Evolutionary conservation across 1,140 invertebrate species (phyloP), one percentile per base, ranked within the genome.

Genomic region (Panonychus citri): DNA sequence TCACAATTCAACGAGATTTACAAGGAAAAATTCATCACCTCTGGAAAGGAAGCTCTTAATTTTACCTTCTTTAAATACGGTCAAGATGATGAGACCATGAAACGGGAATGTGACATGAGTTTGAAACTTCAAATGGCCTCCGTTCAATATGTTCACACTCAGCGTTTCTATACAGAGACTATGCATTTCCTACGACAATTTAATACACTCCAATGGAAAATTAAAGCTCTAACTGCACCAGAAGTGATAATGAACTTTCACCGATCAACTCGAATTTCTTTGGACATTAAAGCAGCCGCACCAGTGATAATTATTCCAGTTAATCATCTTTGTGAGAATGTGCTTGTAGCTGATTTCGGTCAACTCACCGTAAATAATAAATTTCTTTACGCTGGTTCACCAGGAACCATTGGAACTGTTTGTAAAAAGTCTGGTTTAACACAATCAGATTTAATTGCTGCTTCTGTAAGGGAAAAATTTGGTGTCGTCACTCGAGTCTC

Each of bases 91-190:
- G 68, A 65, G 26, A 61, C 62, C 8, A 57, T 73, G 17, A 52
- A 63, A 19, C 64, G 74, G 57, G 77, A 80, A 5, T 78, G 77
- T 69, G 88, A 95, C 65, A 79, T 83, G 2, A 76, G 78, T 50
- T 68, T 97, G 13, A 79, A 78, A 55, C 67, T 89, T 2, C 77
- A 81, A 62, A 61, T 66, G 81, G 80, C 82, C 3, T 82, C 84
- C 0, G 82, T 93, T 0, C 78, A 83, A 62, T 96, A 94, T 69
- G 81, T 93, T 39, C 90, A 97, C 66, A 95, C 91, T 0, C 86
- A 94, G 64, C 74, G 89, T 52, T 97, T 95, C 72, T 76, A 90
- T 30, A 77, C 78, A 0, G 88, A 94, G 67, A 71, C 94, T 19
- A 78, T 87, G 60, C 70, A 75, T 12, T 94, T 94, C 68, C 81